Conservation (phyloP, 2,113 vertebrate genomes). For the Larimichthys crocea region DNA sequence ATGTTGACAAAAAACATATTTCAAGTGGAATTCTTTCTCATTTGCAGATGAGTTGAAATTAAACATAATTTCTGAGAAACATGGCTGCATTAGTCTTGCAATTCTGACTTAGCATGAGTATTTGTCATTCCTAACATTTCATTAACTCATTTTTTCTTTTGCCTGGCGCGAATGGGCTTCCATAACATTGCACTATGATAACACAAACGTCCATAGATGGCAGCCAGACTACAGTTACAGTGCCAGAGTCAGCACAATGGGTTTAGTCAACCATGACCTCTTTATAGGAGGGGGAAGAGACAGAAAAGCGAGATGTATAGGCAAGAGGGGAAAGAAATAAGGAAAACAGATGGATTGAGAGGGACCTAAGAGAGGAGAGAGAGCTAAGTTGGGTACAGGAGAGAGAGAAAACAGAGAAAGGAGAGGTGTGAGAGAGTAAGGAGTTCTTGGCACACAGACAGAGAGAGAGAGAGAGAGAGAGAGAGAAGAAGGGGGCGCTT, state of each 20-base stretch:
- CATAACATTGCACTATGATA: slow-evolving; percentile 13
- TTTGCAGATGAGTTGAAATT: neutral
- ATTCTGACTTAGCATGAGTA: neutral
- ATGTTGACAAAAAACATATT: neutral
- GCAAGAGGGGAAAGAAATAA: slow-evolving; percentile 25
- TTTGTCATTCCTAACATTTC: neutral
- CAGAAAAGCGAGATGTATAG: slow-evolving; percentile 26
- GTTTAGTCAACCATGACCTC: slow-evolving; percentile 56
- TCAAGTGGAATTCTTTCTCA: neutral
- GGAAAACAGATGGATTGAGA: slow-evolving; percentile 40
- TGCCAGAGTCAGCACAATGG: slow-evolving; percentile 23
- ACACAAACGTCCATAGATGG: slow-evolving; percentile 23
- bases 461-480: slow-evolving; percentile 12
- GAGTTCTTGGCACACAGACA: slow-evolving; percentile 21
- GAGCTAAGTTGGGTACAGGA: neutral
- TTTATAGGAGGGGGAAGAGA: slow-evolving; percentile 20
- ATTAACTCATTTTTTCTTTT: neutral
- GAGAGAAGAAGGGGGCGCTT: slow-evolving; percentile 37
- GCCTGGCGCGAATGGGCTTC: neutral
- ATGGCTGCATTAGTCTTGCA: too few relatives aligned
- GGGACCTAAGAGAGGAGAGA: neutral
- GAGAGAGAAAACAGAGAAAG: slow-evolving; percentile 12
- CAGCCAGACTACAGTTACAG: slow-evolving; percentile 14
- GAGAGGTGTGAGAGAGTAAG: slow-evolving; percentile 29
- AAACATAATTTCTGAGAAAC: neutral